Base-by-base conservation (phyloP, 2,888 invertebrate genomes). In the Lissonota sp. region DNA sequence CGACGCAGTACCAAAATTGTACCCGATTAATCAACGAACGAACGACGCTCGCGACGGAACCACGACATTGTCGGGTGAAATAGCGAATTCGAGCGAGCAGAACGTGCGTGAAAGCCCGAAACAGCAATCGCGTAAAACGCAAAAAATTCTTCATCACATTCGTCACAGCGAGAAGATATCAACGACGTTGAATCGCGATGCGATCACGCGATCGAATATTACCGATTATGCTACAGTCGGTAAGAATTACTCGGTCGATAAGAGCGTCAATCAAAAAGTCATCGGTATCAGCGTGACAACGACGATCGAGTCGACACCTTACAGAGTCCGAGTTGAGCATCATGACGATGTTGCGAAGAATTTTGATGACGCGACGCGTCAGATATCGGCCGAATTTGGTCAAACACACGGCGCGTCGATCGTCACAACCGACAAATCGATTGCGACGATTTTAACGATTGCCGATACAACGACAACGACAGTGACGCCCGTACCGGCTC, bases 261-360 rank as follows among this genome's bases (percentile, higher is more conserved):
- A 84, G 60, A 75, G 77, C 53, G 53, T 81, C 4, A 83, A 83
- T 80, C 83, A 83, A 76, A 91, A 92, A 83, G 90, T 88, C 84
- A 94, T 88, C 91, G 94, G 91, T 49, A 94, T 95, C 57, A 93
- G 95, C 87, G 94, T 95, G 74, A 95, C 95, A 5, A 95, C 95
- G 6, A 94, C 94, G 6, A 94, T 95, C 12, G 95, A 94, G 70
- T 93, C 95, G 5, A 94, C 94, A 2, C 93, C 94, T 72, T 93
- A 94, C 74, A 92, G 90, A 78, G 91, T 92, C 57, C 87, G 91
- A 42, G 91, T 92, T 6, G 92, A 92, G 73, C 91, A 92, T 62
- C 88, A 91, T n/a, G n/a, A n/a, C 79, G 90, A 91, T 62, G 83
- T 83, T 8, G 82, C 84, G 0, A 83, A 76, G 5, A 86, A 85